Evolutionary conservation across 1,140 invertebrate species (phyloP).

Genomic region (Ladona fulva): DNA sequence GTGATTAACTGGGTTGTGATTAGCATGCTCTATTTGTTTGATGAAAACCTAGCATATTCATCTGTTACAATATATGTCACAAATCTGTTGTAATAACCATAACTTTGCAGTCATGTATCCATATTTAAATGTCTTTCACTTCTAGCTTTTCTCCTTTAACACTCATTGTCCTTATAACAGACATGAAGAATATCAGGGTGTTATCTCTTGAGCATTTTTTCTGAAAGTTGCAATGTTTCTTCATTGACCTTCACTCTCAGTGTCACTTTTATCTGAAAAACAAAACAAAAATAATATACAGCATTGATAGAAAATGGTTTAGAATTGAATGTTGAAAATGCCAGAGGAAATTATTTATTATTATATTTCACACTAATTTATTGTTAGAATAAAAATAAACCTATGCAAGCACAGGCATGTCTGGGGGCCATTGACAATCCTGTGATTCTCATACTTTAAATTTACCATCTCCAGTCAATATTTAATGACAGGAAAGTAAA

Average conservation of each 20-base stretch:
- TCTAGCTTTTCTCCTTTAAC: not conserved
- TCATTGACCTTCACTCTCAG: conserved; percentile 82
- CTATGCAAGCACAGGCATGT: not conserved
- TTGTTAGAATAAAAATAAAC: conserved; percentile 12
- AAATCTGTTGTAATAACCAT: not conserved
- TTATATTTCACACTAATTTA: too few relatives aligned
- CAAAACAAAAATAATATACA: conserved; percentile 25
- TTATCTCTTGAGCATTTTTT: conserved; percentile 14
- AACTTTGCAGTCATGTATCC: not conserved
- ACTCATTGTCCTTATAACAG: not conserved
- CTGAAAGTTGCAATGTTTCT: conserved; percentile 6
- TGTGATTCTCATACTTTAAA: not conserved
- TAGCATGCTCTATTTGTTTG: not conserved
- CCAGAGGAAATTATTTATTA: not conserved
- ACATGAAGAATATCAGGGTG: not conserved
- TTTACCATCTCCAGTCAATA: not conserved
- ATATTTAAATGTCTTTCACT: not conserved
- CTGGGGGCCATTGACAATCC: not conserved
- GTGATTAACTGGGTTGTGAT: not conserved
- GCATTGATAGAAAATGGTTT: not conserved
- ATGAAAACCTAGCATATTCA: not conserved
- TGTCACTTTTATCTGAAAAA: conserved; percentile 80
- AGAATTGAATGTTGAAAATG: not conserved
- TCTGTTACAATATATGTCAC: not conserved
- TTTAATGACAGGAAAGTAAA: conserved; percentile 18